Conservation (phyloP, 2,888 invertebrate genomes). For the Timandra comae region DNA sequence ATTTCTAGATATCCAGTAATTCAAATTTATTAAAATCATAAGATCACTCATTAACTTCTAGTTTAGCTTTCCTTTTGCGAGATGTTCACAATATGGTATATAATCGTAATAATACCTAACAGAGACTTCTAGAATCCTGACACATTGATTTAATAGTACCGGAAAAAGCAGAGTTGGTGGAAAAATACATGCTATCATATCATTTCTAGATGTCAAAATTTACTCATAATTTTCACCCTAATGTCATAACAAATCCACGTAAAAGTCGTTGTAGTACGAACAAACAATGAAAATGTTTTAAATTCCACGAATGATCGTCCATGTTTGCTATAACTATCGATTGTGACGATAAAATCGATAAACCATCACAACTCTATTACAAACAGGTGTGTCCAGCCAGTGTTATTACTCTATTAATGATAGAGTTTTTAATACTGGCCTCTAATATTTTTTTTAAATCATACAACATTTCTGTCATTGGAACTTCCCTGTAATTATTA, state of each 20-base stretch:
- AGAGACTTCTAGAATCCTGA: no score
- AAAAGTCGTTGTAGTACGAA: no score
- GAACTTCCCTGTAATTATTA: neutral
- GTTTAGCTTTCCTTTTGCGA: no score
- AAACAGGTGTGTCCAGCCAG: neutral
- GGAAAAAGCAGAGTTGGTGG: no score
- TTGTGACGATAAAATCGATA: slow-evolving; percentile 15
- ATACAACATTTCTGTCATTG: neutral
- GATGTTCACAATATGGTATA: no score
- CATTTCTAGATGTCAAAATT: no score
- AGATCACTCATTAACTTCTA: no score
- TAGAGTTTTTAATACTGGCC: neutral
- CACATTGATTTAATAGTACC: no score
- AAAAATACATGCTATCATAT: no score
- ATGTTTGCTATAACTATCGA: slow-evolving; percentile 19
- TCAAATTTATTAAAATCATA: neutral
- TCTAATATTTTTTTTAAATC: neutral
- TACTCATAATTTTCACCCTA: no score
- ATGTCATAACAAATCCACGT: no score
- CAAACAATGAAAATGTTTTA: slow-evolving; percentile 4
- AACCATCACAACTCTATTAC: slow-evolving; percentile 3
- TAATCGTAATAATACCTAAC: no score
- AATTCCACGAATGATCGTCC: slow-evolving; percentile 23
- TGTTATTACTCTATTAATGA: neutral
- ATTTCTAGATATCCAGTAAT: neutral